Conservation (phyloP, 2,113 vertebrate species). For the Apteryx mantelli region DNA sequence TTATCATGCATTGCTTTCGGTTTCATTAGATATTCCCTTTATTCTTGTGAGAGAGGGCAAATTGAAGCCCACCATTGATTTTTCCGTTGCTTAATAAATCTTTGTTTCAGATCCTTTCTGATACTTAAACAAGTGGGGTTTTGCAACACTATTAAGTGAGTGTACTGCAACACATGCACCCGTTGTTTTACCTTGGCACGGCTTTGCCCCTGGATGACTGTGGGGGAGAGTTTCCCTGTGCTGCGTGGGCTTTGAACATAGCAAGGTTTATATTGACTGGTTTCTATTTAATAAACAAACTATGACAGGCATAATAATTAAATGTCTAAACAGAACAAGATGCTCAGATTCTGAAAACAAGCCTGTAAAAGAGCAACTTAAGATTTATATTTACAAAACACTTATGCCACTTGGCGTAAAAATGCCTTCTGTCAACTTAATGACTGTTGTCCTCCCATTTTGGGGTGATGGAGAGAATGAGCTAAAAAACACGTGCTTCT, state of each 20-base stretch:
- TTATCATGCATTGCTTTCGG: not conserved
- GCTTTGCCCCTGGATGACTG: conserved; percentile 21
- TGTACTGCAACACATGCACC: not conserved
- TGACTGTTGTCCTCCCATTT: not conserved
- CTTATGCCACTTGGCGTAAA: conserved; percentile 24
- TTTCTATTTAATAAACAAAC: conserved; percentile 61
- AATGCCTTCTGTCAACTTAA: conserved; percentile 17
- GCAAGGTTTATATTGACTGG: conserved; percentile 54
- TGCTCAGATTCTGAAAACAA: conserved; percentile 50
- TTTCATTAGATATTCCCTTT: not conserved
- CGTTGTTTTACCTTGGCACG: conserved; percentile 25
- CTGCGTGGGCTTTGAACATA: conserved; percentile 42
- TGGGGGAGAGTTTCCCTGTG: conserved; percentile 19
- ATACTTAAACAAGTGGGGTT: not conserved
- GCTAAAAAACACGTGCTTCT: not conserved
- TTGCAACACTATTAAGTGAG: not conserved
- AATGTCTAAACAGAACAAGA: conserved; percentile 47
- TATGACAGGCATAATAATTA: conserved; percentile 57
- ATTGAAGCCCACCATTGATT: not conserved
- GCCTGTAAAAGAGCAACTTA: conserved; percentile 58
- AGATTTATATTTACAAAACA: conserved; percentile 36
- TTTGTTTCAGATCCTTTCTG: not conserved
- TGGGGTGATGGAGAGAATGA: not conserved
- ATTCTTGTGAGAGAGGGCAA: not conserved
- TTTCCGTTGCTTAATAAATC: not conserved